Base-by-base conservation (phyloP, 2,113 vertebrate genomes). In the Lipophrys pholis region DNA sequence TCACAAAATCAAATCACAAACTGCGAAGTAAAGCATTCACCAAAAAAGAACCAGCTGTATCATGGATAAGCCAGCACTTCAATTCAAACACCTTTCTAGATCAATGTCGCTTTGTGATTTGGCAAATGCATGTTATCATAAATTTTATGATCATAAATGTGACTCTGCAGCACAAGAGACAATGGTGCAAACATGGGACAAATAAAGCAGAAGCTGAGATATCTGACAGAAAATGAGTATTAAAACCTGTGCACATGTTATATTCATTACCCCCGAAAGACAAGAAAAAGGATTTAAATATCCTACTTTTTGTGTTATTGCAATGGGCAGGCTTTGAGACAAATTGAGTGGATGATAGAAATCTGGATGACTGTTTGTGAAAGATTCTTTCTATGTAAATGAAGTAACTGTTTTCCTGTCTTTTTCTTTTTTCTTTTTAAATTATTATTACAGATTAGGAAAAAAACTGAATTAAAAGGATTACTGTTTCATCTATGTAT, bases 1-100 rank as follows among this genome's bases (percentile, higher is more conserved):
- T 61, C 62, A 56, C 41, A 67, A 50, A 77, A 73, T 54, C 78
- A 65, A 61, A 49, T 54, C 15, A 2, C 17, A 14, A 5, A 10
- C n/a, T 73, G 56, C 4, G 7, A 12, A 65, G 14, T 40, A 30
- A 30, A 30, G 21, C 30, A 45, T 59, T 77, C 36, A 71, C 48
- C n/a, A n/a, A 41, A 63, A 81, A 49, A 30, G 55, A 54, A 56
- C 60, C 14, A 50, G 40, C n/a, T 15, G 21, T 49, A 46, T 16
- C 48, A 52, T 42, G 7, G 83, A 6, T 14, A 16, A 15, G 10
- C 10, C 7, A 5, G 46, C 6, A 51, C 51, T 67, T 35, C 15
- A 15, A 7, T 11, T 8, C 57, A 15, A 10, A 45, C 58, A 30
- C 10, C 30, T 49, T 69, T 63, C 7, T 7, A 12, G 36, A 15